Percentiles rank a stretch among this genome's conserved stretches.
Conservation (phyloP, 2,888 invertebrate species). For the Himalopsyche kuldschensis region DNA sequence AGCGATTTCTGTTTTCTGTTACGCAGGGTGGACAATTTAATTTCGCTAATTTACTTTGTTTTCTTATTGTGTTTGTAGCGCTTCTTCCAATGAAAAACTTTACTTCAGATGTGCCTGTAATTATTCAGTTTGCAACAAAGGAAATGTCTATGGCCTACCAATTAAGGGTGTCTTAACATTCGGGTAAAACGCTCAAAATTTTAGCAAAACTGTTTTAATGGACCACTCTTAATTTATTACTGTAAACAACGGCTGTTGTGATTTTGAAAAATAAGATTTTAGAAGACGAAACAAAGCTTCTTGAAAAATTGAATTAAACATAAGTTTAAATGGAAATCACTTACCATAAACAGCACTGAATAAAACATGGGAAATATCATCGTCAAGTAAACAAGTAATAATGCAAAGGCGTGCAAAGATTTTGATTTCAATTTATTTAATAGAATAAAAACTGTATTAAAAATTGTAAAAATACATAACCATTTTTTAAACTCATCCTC, state of each 20-base stretch:
- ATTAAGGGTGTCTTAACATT: background rate
- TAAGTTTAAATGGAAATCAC: background rate
- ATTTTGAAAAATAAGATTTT: background rate
- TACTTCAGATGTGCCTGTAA: conserved; percentile 10
- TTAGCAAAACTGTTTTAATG: background rate
- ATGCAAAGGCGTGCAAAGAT: too few relatives aligned
- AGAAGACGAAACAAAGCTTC: background rate
- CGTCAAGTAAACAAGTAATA: background rate
- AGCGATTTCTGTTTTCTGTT: conserved; percentile 28
- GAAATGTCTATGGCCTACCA: background rate
- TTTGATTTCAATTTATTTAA: too few relatives aligned
- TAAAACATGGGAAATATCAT: background rate
- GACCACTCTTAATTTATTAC: background rate
- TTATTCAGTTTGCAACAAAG: conserved; percentile 6
- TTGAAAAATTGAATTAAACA: background rate
- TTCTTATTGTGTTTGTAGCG: conserved; percentile 8
- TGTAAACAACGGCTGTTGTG: background rate
- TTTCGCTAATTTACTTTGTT: conserved; percentile 30
- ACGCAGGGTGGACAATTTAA: conserved; percentile 28
- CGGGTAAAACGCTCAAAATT: background rate
- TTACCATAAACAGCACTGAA: background rate
- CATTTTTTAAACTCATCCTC: too few relatives aligned
- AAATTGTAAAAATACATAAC: too few relatives aligned
- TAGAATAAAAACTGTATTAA: too few relatives aligned
- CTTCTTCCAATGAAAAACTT: conserved; percentile 23